Evolutionary conservation across 2,113 vertebrate species (phyloP).

Genomic region (Calypte anna): DNA sequence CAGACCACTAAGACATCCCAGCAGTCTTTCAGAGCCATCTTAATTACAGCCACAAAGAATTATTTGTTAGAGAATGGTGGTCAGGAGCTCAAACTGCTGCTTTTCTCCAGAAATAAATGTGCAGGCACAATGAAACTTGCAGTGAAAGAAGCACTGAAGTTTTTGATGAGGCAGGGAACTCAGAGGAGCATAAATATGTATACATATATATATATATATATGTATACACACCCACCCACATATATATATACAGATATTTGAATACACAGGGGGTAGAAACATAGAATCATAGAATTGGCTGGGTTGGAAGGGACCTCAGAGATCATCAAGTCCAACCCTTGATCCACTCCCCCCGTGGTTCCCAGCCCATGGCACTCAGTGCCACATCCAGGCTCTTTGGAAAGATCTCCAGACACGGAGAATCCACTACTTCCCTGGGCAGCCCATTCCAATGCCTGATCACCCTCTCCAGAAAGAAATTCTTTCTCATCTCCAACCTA

Average conservation of each 20-base stretch:
- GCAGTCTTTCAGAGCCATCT: constrained; percentile 45
- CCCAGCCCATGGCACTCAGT: too few species aligned
- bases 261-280: neutral
- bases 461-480: too few species aligned
- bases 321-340: too few species aligned
- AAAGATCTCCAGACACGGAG: too few species aligned
- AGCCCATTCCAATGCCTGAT: too few species aligned
- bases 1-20: constrained; percentile 61
- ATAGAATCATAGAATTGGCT: too few species aligned
- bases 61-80: constrained; percentile 56
- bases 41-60: constrained; percentile 66
- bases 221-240: too few species aligned
- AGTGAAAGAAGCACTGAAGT: neutral
- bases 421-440: too few species aligned
- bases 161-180: neutral
- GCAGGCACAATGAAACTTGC: neutral
- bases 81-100: constrained; percentile 38
- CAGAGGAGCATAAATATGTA: fast-evolving
- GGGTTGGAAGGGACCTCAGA: too few species aligned
- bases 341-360: too few species aligned
- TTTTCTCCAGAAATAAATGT: constrained; percentile 42
- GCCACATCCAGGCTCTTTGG: too few species aligned
- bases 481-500: too few species aligned
- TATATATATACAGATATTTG: fast-evolving
- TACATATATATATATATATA: fast-evolving